Conservation (phyloP, 1,140 invertebrate species). For the Cydia strobilella region DNA sequence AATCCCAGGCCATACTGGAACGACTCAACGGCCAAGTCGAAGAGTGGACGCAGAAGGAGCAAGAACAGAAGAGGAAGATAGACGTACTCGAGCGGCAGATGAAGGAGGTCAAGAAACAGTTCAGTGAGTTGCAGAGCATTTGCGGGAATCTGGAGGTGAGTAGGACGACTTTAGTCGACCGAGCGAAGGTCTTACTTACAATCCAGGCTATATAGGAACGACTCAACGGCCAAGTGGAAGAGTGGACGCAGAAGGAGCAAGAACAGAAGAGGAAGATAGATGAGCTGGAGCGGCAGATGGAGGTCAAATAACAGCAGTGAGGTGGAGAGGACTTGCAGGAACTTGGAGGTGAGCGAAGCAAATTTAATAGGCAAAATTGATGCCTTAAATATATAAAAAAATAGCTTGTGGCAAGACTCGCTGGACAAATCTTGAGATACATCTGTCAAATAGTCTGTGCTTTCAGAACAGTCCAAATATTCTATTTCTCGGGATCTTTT, state of each 20-base stretch:
- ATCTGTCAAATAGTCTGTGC: neutral
- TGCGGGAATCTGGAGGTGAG: conserved; percentile 21
- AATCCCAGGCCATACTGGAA: conserved; percentile 66
- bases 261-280: conserved; percentile 41
- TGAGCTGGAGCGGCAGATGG: conserved; percentile 39
- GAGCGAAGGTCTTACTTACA: too few species aligned
- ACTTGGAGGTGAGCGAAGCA: neutral
- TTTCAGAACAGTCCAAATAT: too few species aligned
- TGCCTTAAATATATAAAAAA: too few species aligned
- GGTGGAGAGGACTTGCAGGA: neutral
- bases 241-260: conserved; percentile 36
- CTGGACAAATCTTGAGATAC: too few species aligned
- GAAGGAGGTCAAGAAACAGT: conserved; percentile 36
- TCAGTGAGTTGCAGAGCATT: neutral
- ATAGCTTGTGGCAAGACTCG: too few species aligned
- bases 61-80: conserved; percentile 37
- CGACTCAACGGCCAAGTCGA: conserved; percentile 51
- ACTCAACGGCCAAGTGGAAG: conserved; percentile 48
- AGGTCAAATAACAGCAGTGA: conserved; percentile 33
- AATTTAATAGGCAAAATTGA: too few species aligned
- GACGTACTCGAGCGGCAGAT: conserved; percentile 43
- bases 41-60: conserved; percentile 37
- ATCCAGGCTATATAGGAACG: conserved; percentile 61
- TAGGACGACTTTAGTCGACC: conserved; percentile 1
- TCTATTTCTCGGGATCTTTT: too few species aligned